A percentile compares a stretch with the other conserved stretches of the same genome.
Conservation (phyloP, 2,113 vertebrate species). For the Leptosomus discolor region DNA sequence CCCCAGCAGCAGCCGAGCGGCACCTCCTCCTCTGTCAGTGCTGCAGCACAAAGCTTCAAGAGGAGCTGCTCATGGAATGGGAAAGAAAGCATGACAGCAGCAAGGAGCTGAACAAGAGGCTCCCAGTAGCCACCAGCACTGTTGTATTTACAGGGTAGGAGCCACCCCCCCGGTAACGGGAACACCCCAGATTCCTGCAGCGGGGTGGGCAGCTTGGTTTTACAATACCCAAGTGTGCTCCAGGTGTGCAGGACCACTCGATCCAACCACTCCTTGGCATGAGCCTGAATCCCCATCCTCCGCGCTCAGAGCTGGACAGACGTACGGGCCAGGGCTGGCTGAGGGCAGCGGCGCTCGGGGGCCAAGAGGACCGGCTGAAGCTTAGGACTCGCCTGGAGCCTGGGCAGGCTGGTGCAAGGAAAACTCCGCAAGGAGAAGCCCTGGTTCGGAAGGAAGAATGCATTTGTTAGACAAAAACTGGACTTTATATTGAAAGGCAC, state of each 20-base stretch:
- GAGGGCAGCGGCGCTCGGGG: fast-evolving
- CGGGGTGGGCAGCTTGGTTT: neutral
- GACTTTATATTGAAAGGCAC: neutral
- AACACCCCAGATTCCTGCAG: neutral
- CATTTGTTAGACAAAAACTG: neutral
- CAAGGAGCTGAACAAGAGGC: neutral
- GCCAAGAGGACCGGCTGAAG: neutral
- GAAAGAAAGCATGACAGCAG: neutral
- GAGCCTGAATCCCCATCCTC: neutral
- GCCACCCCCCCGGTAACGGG: neutral
- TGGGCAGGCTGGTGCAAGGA: neutral
- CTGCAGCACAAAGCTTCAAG: neutral
- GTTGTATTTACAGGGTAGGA: neutral
- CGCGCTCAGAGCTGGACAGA: neutral
- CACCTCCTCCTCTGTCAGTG: neutral
- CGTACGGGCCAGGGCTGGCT: neutral
- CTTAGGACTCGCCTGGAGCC: neutral
- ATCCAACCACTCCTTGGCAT: too few relatives aligned
- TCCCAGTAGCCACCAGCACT: neutral
- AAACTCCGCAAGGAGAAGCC: neutral
- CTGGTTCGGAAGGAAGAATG: neutral
- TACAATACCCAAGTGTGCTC: neutral
- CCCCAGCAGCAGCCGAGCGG: neutral
- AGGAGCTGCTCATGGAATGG: neutral
- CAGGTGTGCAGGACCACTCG: fast-evolving